Percentiles rank a stretch among this genome's conserved stretches.
Evolutionary conservation across 2,797 vertebrate genomes (phyloP).

Genomic region (Mionectes olivaceus): DNA sequence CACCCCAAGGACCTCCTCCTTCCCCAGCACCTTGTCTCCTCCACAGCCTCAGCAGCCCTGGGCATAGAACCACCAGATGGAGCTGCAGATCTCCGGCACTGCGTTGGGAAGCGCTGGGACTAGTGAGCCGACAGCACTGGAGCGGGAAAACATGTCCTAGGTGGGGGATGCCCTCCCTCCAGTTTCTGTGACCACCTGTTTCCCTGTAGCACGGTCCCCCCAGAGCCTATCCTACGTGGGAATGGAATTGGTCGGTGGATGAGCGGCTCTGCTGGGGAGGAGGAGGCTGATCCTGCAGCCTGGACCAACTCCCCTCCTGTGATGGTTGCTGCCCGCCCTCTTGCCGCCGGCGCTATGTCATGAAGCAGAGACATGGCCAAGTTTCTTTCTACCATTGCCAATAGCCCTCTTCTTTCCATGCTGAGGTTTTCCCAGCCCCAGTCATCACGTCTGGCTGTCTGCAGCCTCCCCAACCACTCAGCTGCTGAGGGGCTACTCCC

Average conservation of each 20-base stretch:
- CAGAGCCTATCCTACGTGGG: fast-evolving
- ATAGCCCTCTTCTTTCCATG: neutral
- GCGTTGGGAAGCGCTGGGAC: neutral
- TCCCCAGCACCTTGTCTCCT: neutral
- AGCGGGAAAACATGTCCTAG: neutral
- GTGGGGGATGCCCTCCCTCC: neutral
- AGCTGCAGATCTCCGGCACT: slow-evolving; percentile 17
- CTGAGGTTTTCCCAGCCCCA: slow-evolving; percentile 33
- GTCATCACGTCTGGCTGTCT: neutral
- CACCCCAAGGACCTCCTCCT: neutral
- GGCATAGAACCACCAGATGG: slow-evolving; percentile 9
- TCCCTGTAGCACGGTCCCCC: neutral
- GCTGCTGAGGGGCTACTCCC: neutral
- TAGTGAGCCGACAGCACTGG: neutral
- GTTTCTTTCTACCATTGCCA: neutral
- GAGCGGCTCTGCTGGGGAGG: neutral
- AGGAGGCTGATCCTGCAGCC: neutral
- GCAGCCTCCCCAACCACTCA: neutral
- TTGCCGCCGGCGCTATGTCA: neutral
- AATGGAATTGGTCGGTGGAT: neutral
- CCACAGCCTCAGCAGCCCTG: neutral
- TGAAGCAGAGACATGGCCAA: neutral
- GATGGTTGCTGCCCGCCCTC: neutral
- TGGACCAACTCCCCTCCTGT: neutral
- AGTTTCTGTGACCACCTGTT: neutral